Base-by-base conservation (phyloP, 2,888 invertebrate species). In the Leptothorax acervorum region DNA sequence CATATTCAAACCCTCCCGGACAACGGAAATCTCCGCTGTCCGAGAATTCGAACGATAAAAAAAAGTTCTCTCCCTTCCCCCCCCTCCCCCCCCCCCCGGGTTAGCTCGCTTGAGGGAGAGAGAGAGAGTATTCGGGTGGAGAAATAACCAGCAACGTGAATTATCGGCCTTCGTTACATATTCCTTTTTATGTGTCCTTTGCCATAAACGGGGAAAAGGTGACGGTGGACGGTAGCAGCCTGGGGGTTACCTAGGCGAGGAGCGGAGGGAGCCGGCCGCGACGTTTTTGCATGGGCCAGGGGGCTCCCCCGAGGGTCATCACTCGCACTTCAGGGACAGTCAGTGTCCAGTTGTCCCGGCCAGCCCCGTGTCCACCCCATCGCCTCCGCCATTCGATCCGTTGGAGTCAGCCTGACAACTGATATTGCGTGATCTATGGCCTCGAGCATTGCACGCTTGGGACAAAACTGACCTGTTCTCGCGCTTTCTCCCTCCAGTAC, bases 381-480 rank as follows among this genome's bases (percentile, higher is more conserved):
- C 88, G 88, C 87, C 87, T 83, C 87, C 89, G 86, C 87, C 88
- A 88, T 88, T 89, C 92, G 92, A 92, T 92, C 91, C 92, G 91
- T 90, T 89, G 87, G 91, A 79, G 60, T 85, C 88, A 84, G 87
- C 89, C 91, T 93, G 93, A 93, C 93, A 93, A 93, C 93, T 94
- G 94, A 94, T 94, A 94, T 94, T 94, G 94, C 94, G 94, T 94
- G 94, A 94, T 94, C 94, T 94, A 94, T 94, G 93, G 93, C 93
- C 91, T 91, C 90, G 92, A 92, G 93, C 94, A 94, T 94, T 94
- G 94, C 93, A 93, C 94, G 92, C 94, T 92, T 93, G 94, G 94
- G 94, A 95, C 93, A 93, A 92, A 93, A 94, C 92, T 94, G 94
- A 92, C 93, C 92, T 91, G 89, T 82, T 83, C 86, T 76, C 76